A percentile compares a stretch with the other conserved stretches of the same genome.
These are phyloP conservation scores for Thalpophila matura DNA, from an alignment of 2,888 invertebrate genomes.

Conservation along the genomic window DNA sequence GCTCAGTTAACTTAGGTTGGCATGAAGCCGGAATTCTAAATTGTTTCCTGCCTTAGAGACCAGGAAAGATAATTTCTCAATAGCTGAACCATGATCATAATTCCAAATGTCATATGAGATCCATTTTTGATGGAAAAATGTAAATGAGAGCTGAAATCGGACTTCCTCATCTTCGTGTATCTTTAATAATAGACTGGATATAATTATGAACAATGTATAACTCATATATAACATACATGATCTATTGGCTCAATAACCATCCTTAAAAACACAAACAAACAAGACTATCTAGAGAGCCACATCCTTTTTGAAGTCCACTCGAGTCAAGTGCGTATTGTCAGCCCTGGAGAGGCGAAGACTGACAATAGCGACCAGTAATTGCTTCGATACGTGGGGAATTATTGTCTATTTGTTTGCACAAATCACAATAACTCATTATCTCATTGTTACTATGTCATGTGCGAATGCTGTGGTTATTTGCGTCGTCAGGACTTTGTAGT, in stretches of 20 bases:
- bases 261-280: constrained; percentile 33
- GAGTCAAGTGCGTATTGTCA: constrained; percentile 45
- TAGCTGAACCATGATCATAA: not conserved
- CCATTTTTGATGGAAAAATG: not conserved
- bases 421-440: constrained; percentile 44
- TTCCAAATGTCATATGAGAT: constrained; percentile 3
- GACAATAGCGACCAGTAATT: constrained; percentile 58
- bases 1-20: constrained; percentile 4
- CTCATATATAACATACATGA: not conserved
- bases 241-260: constrained; percentile 24
- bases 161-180: not conserved
- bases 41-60: constrained; percentile 30
- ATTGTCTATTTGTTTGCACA: constrained; percentile 46
- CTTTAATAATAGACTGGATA: not conserved
- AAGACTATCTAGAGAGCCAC: constrained; percentile 13
- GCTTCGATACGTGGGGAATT: constrained; percentile 56
- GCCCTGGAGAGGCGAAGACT: constrained; percentile 53
- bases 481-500: not conserved
- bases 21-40: constrained; percentile 23
- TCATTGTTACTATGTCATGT: constrained; percentile 49
- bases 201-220: not conserved
- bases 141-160: not conserved
- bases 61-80: not conserved
- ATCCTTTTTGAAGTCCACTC: constrained; percentile 35
- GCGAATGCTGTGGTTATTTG: constrained; percentile 22